These are phyloP conservation scores for Montipora capricornis DNA, from an alignment of 64 coral and sea anemone species.

Conservation along the genomic window DNA sequence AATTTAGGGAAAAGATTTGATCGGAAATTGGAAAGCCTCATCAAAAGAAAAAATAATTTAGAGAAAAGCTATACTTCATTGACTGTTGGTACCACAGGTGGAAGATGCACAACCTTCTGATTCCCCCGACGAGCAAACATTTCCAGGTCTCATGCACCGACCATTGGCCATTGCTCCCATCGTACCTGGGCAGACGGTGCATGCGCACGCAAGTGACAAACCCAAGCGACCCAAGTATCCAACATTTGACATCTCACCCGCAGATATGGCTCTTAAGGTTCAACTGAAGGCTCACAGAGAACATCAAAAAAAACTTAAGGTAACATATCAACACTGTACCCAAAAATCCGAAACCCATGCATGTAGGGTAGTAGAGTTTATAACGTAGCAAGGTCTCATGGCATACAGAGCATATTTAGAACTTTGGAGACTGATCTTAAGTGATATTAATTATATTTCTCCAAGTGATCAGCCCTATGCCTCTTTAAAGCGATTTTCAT, in stretches of 20 bases:
- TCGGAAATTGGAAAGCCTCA: too few relatives aligned
- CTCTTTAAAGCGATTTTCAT: too few relatives aligned
- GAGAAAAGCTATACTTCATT: too few relatives aligned
- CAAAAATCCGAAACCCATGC: too few relatives aligned
- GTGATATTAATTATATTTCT: too few relatives aligned
- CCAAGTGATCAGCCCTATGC: too few relatives aligned
- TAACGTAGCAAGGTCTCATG: too few relatives aligned
- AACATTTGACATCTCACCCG: not conserved
- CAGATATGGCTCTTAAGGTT: conserved; percentile 57
- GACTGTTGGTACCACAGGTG: not conserved
- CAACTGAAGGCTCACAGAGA: conserved; percentile 80
- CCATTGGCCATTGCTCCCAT: conserved; percentile 62
- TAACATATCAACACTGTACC: not conserved
- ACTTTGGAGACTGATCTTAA: too few relatives aligned
- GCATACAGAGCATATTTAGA: too few relatives aligned
- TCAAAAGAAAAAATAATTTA: too few relatives aligned
- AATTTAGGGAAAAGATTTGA: too few relatives aligned
- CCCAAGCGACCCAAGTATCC: conserved; percentile 17
- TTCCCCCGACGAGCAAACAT: conserved; percentile 50
- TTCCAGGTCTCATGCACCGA: conserved; percentile 22
- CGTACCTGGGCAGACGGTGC: conserved; percentile 82
- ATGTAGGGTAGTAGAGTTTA: too few relatives aligned
- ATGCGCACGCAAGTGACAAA: conserved; percentile 92
- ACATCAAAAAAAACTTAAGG: conserved; percentile 80
- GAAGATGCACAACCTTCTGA: conserved; percentile 61